Base-by-base conservation (phyloP, 2,113 vertebrate genomes). In the Pampusana beccarii region DNA sequence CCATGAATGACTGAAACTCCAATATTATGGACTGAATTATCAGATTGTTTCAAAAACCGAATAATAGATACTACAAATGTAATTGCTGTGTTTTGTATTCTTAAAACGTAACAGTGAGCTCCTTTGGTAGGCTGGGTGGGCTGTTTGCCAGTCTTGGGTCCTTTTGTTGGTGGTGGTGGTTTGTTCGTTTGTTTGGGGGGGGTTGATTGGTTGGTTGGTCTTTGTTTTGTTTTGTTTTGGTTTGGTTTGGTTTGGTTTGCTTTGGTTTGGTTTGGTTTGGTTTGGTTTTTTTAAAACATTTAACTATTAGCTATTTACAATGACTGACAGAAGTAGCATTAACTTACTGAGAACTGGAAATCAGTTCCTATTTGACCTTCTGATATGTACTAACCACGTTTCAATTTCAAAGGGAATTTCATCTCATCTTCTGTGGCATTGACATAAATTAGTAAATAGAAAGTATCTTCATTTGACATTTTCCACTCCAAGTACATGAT, bases 401-500 rank as follows among this genome's bases (percentile, higher is more conserved):
- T 80, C 71, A 48, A 73, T 83, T 85, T 88, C 58, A 88, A 81
- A 95, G 60, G 33, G 60, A 71, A 88, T 92, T 92, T 91, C 14
- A 77, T 93, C 64, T 82, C 54, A 66, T 40, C n/a, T 58, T 85
- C 60, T 46, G 42, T 61, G 54, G 21, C 48, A 46, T 11, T 62
- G 38, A 57, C 29, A 70, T 95, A 88, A 88, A 93, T 92, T 87
- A 95, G 74, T 95, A 93, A 93, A 94, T 88, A 92, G 51, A 48
- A 94, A 91, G 69, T 77, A 40, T 96, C 96, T 97, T 96, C 92
- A 85, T 97, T 88, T 97, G 94, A 96, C 86, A 96, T 90, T 91
- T 96, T 97, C 97, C 96, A 90, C 92, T 91, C 18, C 91, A 88
- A 89, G 80, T 74, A 90, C 62, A 70, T 92, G 93, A 97, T 96